Evolutionary conservation across 2,888 invertebrate genomes (phyloP).

Genomic region (Petrolisthes manimaculis): DNA sequence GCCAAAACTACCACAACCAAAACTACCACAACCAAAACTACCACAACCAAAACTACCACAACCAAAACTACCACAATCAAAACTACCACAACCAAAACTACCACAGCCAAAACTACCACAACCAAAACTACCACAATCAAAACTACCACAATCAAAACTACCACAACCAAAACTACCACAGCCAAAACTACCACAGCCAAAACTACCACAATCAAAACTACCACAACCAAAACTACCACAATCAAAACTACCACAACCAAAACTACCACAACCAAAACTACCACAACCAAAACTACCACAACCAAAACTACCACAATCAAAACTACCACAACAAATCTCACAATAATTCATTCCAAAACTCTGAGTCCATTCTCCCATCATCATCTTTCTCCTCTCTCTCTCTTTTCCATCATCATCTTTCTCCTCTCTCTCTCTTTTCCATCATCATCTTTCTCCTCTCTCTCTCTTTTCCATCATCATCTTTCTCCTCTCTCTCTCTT

Average conservation of each 20-base stretch:
- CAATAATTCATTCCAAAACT: background rate
- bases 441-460: background rate
- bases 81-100: background rate
- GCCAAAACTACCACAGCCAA: background rate
- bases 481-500: background rate
- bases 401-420: no score
- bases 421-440: no score
- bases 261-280: background rate
- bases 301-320: background rate
- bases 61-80: background rate
- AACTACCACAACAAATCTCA: background rate
- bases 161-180: background rate
- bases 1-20: no score
- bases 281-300: background rate
- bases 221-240: background rate
- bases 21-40: background rate
- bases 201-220: conserved; percentile 1
- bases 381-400: background rate
- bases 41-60: background rate
- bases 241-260: conserved; percentile 1
- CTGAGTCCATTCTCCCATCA: background rate
- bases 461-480: no score
- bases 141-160: background rate
- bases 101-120: background rate
- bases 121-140: background rate